Base-by-base conservation (phyloP, 2,113 vertebrate species). In the Anas platyrhynchos region DNA sequence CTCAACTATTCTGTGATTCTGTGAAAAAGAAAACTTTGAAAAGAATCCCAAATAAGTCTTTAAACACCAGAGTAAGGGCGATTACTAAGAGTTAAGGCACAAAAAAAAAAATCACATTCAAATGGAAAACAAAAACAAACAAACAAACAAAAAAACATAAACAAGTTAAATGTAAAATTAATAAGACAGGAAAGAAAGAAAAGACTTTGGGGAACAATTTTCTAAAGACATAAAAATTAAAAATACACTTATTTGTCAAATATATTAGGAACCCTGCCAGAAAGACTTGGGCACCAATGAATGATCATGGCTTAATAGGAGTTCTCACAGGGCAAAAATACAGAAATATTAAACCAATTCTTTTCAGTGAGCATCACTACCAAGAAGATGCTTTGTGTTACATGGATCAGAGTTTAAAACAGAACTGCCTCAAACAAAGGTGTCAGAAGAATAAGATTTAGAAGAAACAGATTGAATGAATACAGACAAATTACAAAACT, bases 341-440 rank as follows among this genome's bases (percentile, higher is more conserved):
- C n/a, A 76, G 71, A 83, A 91, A 95, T 93, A 91, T 89, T 68
- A 87, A 93, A 82, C 38, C 74, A 91, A 84, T 94, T 84, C 32
- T 92, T 95, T 91, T 86, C 66, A 84, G 61, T 69, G 43, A 75
- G 48, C 0, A 0, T 87, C 62, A 79, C 22, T 58, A 84, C 13
- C 9, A 72, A 75, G 74, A 61, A 85, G 43, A 48, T 32, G 62
- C 43, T 82, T 91, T 87, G 9, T 87, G 36, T 87, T 91, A 58
- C 38, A n/a, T 23, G 32, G 34, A 69, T 31, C 2, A 6, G 85
- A 68, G 82, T 89, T 82, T 38, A 52, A 82, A 93, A 72, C 16
- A 84, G 29, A 58, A 85, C 22, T 83, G 78, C 68, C 38, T 91
- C 43, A 76, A 89, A 73, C 3, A 23, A 17, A 61, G 11, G 16